These are phyloP conservation scores for Ia io DNA, from an alignment of 2,113 vertebrate species.

Conservation along the genomic window DNA sequence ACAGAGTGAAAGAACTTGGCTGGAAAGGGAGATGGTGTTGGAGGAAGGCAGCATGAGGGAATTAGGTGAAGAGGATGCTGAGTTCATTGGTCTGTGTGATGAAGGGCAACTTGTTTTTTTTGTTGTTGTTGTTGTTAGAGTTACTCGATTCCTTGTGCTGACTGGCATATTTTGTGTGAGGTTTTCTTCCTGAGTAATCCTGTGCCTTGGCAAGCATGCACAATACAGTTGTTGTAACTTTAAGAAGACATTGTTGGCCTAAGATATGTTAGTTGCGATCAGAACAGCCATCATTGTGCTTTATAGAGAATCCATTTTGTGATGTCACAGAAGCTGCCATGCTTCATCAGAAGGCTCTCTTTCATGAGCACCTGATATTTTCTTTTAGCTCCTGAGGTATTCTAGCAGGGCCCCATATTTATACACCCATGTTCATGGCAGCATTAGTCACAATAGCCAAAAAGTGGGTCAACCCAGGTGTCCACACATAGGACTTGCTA, in stretches of 20 bases:
- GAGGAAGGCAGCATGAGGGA: accelerated
- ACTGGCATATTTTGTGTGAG: neutral
- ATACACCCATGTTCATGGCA: neutral
- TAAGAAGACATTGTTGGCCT: neutral
- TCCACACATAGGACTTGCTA: neutral
- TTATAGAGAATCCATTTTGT: neutral
- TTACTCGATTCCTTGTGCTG: neutral
- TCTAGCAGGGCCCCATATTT: neutral
- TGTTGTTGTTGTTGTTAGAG: neutral
- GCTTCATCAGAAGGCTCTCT: neutral
- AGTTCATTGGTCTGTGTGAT: neutral
- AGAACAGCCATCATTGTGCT: neutral
- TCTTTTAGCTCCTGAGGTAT: neutral
- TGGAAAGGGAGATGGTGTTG: neutral
- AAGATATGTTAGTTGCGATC: neutral
- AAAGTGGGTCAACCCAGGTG: neutral
- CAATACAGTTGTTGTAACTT: neutral
- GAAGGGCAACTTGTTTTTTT: neutral
- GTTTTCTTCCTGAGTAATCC: neutral
- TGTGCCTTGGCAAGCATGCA: neutral
- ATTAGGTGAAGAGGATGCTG: accelerated
- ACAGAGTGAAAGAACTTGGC: neutral
- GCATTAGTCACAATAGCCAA: neutral
- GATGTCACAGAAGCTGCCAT: neutral
- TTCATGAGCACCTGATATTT: neutral